Conservation (phyloP, 2,113 vertebrate genomes). For the Peromyscus californicus region DNA sequence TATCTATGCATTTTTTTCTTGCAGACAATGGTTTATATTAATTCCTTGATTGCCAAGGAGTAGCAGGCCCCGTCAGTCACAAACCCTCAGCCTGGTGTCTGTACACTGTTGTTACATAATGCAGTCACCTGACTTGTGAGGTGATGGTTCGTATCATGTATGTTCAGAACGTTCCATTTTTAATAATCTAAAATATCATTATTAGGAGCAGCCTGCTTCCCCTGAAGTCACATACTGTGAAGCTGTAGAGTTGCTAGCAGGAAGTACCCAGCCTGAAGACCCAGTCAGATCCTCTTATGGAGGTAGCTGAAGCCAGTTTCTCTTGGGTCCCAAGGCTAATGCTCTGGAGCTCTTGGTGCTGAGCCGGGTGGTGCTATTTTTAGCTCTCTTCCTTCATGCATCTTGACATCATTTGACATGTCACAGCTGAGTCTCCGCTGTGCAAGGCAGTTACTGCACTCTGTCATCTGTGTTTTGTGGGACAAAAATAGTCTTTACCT, state of each 20-base stretch:
- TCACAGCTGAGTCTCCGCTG: constrained; percentile 51
- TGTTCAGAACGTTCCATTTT: constrained; percentile 26
- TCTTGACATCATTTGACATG: constrained; percentile 70
- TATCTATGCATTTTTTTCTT: neutral
- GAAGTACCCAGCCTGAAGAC: accelerated
- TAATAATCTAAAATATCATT: neutral
- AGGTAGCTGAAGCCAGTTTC: neutral
- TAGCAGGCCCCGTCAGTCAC: neutral
- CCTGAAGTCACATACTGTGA: neutral
- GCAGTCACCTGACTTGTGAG: neutral
- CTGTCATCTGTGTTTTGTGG: neutral
- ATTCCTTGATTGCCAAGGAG: neutral
- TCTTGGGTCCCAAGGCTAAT: neutral
- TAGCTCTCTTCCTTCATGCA: constrained; percentile 47
- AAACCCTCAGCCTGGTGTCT: neutral
- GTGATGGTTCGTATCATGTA: neutral
- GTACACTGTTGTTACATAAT: constrained; percentile 10
- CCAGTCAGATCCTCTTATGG: neutral
- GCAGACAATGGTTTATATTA: neutral
- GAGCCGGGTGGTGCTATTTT: constrained; percentile 66
- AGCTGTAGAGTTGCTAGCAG: accelerated
- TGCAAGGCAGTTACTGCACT: neutral
- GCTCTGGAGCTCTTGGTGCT: neutral
- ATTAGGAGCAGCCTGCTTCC: neutral
- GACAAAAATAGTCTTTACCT: neutral